Evolutionary conservation across 2,113 vertebrate genomes (phyloP).

Genomic region (Philantomba maxwellii): DNA sequence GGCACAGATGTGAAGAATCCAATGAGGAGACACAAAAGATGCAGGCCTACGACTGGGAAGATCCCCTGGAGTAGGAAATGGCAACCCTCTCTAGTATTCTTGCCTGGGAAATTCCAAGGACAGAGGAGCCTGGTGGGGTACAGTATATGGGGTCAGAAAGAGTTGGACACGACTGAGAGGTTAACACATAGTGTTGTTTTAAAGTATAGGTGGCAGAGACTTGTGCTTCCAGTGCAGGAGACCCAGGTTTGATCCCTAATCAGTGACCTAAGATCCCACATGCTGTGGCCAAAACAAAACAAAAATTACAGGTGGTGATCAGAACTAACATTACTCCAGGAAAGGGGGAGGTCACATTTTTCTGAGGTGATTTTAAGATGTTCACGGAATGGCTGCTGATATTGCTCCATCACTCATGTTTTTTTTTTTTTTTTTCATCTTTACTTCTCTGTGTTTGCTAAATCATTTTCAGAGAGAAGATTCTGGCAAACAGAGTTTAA

Average conservation of each 20-base stretch:
- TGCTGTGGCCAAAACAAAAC: background rate
- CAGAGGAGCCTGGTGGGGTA: background rate
- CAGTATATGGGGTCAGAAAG: background rate
- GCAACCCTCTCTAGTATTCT: background rate
- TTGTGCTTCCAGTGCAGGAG: background rate
- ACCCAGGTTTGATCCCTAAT: background rate
- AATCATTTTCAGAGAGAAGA: background rate
- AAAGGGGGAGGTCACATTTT: background rate
- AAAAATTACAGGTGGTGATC: background rate
- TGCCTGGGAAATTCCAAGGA: background rate
- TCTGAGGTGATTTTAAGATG: background rate
- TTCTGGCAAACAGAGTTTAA: background rate
- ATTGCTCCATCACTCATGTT: background rate
- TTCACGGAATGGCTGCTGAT: background rate
- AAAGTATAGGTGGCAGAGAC: background rate
- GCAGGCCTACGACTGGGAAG: background rate
- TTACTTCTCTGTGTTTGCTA: background rate
- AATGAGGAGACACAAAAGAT: background rate
- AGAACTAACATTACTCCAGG: background rate
- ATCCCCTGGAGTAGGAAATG: background rate
- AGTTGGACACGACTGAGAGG: background rate
- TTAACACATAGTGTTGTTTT: background rate
- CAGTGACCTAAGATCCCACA: background rate
- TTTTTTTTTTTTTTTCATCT: background rate
- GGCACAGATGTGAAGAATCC: background rate